These are phyloP conservation scores for Drosophila mettleri DNA, from an alignment of 2,888 invertebrate species.

Conservation along the genomic window DNA sequence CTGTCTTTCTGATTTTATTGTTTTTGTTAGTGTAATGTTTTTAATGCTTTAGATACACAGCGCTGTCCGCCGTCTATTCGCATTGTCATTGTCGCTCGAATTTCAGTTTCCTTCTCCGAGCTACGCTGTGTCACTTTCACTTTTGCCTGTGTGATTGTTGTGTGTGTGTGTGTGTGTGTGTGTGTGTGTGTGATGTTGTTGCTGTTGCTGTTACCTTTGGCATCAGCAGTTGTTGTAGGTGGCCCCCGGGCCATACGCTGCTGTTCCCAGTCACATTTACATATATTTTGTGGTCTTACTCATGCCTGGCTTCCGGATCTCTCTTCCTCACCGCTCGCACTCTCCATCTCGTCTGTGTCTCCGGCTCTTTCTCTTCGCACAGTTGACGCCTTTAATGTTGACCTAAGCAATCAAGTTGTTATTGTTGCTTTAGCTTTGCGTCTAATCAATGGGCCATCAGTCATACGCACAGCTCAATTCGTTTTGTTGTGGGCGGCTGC, in stretches of 20 bases:
- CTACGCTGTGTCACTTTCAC: conserved; percentile 72
- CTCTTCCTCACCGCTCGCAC: neutral
- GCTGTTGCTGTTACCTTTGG: conserved; percentile 46
- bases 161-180: too few relatives aligned
- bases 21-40: conserved; percentile 46
- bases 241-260: conserved; percentile 51
- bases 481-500: conserved; percentile 2
- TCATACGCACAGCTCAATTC: conserved; percentile 24
- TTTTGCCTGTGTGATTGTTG: conserved; percentile 42
- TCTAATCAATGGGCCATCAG: conserved; percentile 35
- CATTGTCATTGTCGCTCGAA: conserved; percentile 76
- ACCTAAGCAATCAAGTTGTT: conserved; percentile 26
- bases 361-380: conserved; percentile 18
- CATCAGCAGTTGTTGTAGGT: conserved; percentile 47
- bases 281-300: conserved; percentile 41
- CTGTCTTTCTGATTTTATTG: conserved; percentile 4
- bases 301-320: conserved; percentile 50
- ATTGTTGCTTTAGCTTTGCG: conserved; percentile 8
- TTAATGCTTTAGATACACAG: conserved; percentile 74
- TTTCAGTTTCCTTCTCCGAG: conserved; percentile 65
- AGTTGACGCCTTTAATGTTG: conserved; percentile 56
- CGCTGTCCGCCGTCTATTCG: conserved; percentile 45
- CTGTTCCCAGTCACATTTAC: conserved; percentile 44
- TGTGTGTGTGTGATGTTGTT: too few relatives aligned
- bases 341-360: neutral